Evolutionary conservation across 1,140 invertebrate genomes (phyloP), one percentile per base, ranked within the genome.

Genomic region (Pantala flavescens): DNA sequence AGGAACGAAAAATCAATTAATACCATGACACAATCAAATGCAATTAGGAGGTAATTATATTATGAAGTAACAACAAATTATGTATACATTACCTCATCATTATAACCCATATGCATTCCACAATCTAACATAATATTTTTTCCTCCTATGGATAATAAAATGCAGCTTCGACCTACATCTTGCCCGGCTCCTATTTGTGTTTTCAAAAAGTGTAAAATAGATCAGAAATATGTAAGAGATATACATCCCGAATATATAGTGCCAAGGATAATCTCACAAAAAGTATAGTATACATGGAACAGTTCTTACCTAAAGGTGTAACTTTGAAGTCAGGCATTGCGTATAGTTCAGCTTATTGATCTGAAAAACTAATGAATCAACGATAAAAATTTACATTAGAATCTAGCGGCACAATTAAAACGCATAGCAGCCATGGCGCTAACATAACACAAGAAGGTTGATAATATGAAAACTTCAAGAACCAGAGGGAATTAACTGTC

Each of bases 61-160:
- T 24, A 36, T 5, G 3, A 36, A 36, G 3, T 36, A 36, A 36
- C 2, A 36, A 5, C 28, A 36, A 36, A 36, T 9, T 2, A 36
- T 36, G 9, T 36, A 36, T 9, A 9, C 28, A 36, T 36, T 79
- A 88, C 87, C 78, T 99, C 97, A 84, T 99, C 98, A 79, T 98
- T 97, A 80, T 93, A 99, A 9, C 98, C 98, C 98, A 99, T 99
- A 81, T 99, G 98, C 98, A 99, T 99, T 55, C 98, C 98, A 85
- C 98, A 99, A 82, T 99, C 98, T 24, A 99, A 83, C 98, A 99
- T 99, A 71, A 99, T 93, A 84, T 99, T 98, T 85, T 99, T 98
- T 16, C 96, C 96, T 71, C 96, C 97, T 86, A 99, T 96, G 0
- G 94, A 91, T 0, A 99, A 87, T 14, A 99, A 83, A 77, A 99